phyloP scores from a whole-genome alignment of 1,140 invertebrate genomes.

The Laupala kohalensis region DNA sequence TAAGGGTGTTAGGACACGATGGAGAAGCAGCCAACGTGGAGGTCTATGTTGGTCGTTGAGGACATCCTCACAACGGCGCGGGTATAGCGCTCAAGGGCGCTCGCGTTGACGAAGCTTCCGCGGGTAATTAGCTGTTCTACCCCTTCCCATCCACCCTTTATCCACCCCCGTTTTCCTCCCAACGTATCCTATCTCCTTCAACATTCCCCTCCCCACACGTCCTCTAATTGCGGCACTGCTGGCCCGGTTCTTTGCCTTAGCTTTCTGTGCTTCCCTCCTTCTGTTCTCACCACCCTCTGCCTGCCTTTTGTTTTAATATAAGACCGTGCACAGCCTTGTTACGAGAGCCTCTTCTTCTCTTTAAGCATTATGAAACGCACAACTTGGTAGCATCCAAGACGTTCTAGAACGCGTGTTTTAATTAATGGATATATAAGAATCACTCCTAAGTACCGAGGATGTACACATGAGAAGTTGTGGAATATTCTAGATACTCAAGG shows the following conservation, averaged over 20 bases:
- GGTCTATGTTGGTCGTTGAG: too few relatives aligned
- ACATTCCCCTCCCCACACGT: neutral
- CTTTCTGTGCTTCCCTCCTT: neutral
- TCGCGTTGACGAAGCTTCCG: too few relatives aligned
- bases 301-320: neutral
- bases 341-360: neutral
- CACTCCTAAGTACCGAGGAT: too few relatives aligned
- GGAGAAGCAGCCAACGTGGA: too few relatives aligned
- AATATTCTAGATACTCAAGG: too few relatives aligned
- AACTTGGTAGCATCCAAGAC: neutral
- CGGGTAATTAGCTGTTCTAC: too few relatives aligned
- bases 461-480: too few relatives aligned
- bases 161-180: neutral
- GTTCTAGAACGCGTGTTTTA: neutral
- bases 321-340: neutral
- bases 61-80: too few relatives aligned
- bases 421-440: neutral
- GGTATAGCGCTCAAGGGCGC: too few relatives aligned
- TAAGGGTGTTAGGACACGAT: too few relatives aligned
- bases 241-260: neutral
- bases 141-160: too few relatives aligned
- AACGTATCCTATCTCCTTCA: neutral
- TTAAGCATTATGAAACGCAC: neutral
- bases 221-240: neutral
- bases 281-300: neutral